Evolutionary conservation across 2,113 vertebrate species (phyloP).

Genomic region (Esox niger): DNA sequence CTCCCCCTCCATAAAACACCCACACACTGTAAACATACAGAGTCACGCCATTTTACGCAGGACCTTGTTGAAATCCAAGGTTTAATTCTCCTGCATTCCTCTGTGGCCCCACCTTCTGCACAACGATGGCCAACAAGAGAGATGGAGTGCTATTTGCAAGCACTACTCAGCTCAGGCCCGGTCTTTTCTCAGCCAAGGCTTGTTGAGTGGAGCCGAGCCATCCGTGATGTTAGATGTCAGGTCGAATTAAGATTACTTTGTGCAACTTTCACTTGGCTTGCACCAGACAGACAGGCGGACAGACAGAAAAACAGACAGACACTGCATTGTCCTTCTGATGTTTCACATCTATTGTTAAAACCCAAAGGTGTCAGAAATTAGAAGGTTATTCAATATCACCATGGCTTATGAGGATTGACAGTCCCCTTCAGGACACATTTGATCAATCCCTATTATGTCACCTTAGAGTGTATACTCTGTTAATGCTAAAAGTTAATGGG

Average conservation of each 20-base stretch:
- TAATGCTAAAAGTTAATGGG: background rate
- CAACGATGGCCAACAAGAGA: background rate
- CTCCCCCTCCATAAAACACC: background rate
- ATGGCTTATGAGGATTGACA: too few relatives aligned
- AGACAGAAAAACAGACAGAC: constrained; percentile 12
- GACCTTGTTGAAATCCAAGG: constrained; percentile 38
- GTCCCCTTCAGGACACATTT: too few relatives aligned
- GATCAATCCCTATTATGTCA: background rate
- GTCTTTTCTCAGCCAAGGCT: constrained; percentile 4
- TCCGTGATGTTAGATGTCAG: constrained; percentile 22
- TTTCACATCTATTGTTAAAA: constrained; percentile 26
- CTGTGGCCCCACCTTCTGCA: background rate
- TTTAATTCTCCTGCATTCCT: constrained; percentile 17
- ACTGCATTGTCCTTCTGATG: constrained; percentile 7
- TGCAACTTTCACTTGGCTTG: constrained; percentile 16
- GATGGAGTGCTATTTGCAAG: background rate
- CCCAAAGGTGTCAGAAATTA: too few relatives aligned
- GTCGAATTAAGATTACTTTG: constrained; percentile 28
- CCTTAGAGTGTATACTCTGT: background rate
- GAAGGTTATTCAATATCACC: too few relatives aligned
- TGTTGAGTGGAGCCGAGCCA: constrained; percentile 13
- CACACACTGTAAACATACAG: background rate
- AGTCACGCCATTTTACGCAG: constrained; percentile 35
- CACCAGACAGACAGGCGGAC: too few relatives aligned
- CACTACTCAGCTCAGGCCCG: background rate